phyloP scores from a whole-genome alignment of 2,888 invertebrate genomes.

The Lampropteryx suffumata region DNA sequence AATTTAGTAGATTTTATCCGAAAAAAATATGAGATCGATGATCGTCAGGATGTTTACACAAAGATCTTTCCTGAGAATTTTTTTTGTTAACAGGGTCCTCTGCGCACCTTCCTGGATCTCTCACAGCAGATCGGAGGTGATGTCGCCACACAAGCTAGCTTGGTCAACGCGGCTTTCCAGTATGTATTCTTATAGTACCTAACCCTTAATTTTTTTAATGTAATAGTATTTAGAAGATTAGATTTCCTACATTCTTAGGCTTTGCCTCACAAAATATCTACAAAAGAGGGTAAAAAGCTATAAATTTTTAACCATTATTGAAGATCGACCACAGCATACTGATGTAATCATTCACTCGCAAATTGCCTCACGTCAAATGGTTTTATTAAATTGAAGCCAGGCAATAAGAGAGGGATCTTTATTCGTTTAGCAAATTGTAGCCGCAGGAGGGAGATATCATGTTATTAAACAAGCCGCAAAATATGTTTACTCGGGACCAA shows the following conservation, averaged over 20 bases:
- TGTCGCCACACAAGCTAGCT: slow-evolving; percentile 89
- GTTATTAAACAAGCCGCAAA: slow-evolving; percentile 14
- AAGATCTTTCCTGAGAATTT: background rate
- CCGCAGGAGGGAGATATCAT: slow-evolving; percentile 2
- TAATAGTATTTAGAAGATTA: too few relatives aligned
- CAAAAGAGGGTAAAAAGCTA: background rate
- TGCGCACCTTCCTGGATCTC: slow-evolving; percentile 88
- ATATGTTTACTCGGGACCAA: slow-evolving; percentile 8
- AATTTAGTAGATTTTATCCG: too few relatives aligned
- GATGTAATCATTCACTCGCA: slow-evolving; percentile 15
- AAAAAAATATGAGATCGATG: too few relatives aligned
- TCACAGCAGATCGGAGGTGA: slow-evolving; percentile 93
- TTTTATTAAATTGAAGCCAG: slow-evolving; percentile 10
- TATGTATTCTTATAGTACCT: slow-evolving; percentile 71
- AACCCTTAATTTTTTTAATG: too few relatives aligned
- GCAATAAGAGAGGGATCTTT: slow-evolving; percentile 7
- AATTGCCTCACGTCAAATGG: slow-evolving; percentile 5
- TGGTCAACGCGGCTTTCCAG: slow-evolving; percentile 93
- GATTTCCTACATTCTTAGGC: too few relatives aligned
- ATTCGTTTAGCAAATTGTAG: slow-evolving; percentile 12
- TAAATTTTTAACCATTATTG: slow-evolving; percentile 4
- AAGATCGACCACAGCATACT: slow-evolving; percentile 9
- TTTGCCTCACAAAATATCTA: too few relatives aligned
- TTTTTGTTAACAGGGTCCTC: slow-evolving; percentile 81
- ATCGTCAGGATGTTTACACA: background rate